These are phyloP conservation scores for Leptosomus discolor DNA, from an alignment of 2,113 vertebrate species.

Conservation along the genomic window DNA sequence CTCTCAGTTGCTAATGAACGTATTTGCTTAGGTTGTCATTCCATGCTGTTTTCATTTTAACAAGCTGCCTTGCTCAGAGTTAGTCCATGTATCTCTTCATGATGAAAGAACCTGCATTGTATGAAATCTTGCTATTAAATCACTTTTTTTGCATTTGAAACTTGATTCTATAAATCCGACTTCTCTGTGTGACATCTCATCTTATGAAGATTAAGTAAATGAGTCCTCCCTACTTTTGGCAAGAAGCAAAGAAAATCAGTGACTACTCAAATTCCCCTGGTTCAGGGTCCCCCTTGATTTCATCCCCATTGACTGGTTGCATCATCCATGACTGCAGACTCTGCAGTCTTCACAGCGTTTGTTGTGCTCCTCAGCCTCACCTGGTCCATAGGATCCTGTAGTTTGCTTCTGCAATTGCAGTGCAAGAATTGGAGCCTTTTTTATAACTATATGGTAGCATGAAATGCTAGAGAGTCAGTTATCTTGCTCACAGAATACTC, in stretches of 20 bases:
- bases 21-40: neutral
- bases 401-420: neutral
- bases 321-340: neutral
- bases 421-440: neutral
- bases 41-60: neutral
- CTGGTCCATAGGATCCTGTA: neutral
- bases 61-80: neutral
- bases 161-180: neutral
- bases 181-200: neutral
- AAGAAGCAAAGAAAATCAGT: neutral
- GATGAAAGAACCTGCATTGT: neutral
- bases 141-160: neutral
- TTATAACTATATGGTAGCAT: neutral
- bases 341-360: neutral
- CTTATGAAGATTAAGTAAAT: neutral
- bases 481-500: neutral
- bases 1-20: neutral
- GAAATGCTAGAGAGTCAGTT: neutral
- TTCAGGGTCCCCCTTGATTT: neutral
- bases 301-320: neutral
- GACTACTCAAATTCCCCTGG: neutral
- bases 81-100: neutral
- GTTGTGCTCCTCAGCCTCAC: neutral
- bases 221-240: neutral
- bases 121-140: slow-evolving; percentile 1